phyloP scores from a whole-genome alignment of 1,140 invertebrate species.

The Nymphalis io region DNA sequence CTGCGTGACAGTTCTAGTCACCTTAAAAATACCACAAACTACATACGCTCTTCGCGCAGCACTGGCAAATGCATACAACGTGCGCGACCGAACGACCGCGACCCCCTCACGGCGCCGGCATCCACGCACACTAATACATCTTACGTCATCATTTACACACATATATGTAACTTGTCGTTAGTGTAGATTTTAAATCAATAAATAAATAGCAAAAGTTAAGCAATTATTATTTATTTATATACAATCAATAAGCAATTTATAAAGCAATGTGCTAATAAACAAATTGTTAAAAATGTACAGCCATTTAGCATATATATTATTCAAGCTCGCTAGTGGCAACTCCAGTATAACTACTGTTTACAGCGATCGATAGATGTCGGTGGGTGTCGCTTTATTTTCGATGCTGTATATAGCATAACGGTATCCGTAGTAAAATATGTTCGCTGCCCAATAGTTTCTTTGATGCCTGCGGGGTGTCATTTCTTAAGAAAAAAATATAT shows the following conservation, averaged over 20 bases:
- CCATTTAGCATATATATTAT: constrained; percentile 4
- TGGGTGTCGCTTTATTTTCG: constrained; percentile 77
- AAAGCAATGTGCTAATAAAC: constrained; percentile 8
- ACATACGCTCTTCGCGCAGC: constrained; percentile 67
- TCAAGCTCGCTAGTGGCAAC: constrained; percentile 51
- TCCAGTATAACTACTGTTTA: constrained; percentile 61
- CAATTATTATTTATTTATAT: constrained; percentile 1
- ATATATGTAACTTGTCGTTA: constrained; percentile 22
- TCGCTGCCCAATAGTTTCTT: constrained; percentile 64
- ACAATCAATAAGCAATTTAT: neutral
- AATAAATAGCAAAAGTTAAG: constrained; percentile 5
- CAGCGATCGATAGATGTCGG: constrained; percentile 78
- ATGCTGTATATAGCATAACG: constrained; percentile 70
- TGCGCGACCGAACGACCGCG: constrained; percentile 50
- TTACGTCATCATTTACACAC: constrained; percentile 30
- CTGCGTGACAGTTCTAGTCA: constrained; percentile 71
- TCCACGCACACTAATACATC: constrained; percentile 39
- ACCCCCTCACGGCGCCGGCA: constrained; percentile 50
- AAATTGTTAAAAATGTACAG: constrained; percentile 11
- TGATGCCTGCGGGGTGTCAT: constrained; percentile 47
- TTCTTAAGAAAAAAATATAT: constrained; percentile 56
- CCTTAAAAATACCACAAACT: constrained; percentile 64
- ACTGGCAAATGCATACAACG: constrained; percentile 65
- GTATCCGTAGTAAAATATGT: constrained; percentile 74
- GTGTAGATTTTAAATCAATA: neutral